A percentile compares a stretch with the other conserved stretches of the same genome.
These are phyloP conservation scores for Drosophila cognata DNA, from an alignment of 2,888 invertebrate genomes.

Conservation along the genomic window DNA sequence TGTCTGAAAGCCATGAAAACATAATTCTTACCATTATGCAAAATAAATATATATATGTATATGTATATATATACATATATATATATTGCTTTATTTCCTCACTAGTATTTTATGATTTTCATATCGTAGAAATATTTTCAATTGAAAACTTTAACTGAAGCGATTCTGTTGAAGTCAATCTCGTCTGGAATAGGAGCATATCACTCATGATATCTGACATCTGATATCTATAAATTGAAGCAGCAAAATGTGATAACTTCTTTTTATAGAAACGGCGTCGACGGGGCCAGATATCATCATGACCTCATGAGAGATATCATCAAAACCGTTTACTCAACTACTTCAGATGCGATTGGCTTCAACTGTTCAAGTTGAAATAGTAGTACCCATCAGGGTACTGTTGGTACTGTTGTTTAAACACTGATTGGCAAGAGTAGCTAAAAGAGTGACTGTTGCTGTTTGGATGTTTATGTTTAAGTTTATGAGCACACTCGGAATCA, in stretches of 20 bases:
- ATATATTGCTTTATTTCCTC: background rate
- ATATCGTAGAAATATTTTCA: background rate
- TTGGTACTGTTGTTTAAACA: constrained; percentile 18
- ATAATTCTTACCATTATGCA: background rate
- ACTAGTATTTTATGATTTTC: background rate
- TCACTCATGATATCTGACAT: background rate
- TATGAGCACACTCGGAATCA: constrained; percentile 23
- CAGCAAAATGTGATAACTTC: background rate
- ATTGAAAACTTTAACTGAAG: background rate
- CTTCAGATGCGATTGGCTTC: constrained; percentile 8
- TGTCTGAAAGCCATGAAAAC: background rate
- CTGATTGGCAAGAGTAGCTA: constrained; percentile 25
- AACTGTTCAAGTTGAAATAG: background rate
- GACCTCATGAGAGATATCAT: background rate
- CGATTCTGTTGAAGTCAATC: background rate
- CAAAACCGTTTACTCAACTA: constrained; percentile 5
- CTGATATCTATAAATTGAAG: background rate
- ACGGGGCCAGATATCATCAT: constrained; percentile 17
- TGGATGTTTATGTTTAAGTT: constrained; percentile 2
- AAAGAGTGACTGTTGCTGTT: background rate
- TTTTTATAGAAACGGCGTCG: constrained; percentile 3
- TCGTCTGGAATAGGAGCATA: background rate
- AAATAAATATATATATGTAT: no score
- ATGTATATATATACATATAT: no score
- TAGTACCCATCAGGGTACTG: background rate